These are phyloP conservation scores for Drosophila subquinaria DNA, from an alignment of 2,888 invertebrate species.

Conservation along the genomic window DNA sequence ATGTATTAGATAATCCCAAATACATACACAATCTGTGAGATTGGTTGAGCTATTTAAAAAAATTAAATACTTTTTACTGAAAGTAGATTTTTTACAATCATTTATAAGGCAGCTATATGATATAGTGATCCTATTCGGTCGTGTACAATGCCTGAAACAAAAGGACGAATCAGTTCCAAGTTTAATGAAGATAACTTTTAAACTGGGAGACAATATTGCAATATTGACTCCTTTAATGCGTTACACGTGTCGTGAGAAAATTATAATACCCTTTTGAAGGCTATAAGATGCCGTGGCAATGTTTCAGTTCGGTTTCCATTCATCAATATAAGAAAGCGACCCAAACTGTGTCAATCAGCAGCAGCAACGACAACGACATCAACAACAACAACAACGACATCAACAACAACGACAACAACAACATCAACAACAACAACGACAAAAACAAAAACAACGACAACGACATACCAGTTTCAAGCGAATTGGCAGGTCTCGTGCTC, in stretches of 20 bases:
- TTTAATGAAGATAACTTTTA: no score
- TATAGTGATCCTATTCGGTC: no score
- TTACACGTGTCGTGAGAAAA: neutral
- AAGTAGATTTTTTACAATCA: neutral
- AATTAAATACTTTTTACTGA: neutral
- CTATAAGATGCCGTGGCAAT: slow-evolving; percentile 49
- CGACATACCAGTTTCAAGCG: slow-evolving; percentile 67
- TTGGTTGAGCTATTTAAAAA: neutral
- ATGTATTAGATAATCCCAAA: neutral
- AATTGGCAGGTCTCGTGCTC: slow-evolving; percentile 78
- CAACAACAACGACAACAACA: slow-evolving; percentile 12
- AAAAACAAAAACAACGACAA: slow-evolving; percentile 11
- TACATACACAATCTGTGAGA: neutral
- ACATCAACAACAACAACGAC: slow-evolving; percentile 11
- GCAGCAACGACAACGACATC: slow-evolving; percentile 15
- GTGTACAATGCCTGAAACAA: no score
- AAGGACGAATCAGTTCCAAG: no score
- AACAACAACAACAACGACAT: slow-evolving; percentile 1
- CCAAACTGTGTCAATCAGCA: slow-evolving; percentile 66
- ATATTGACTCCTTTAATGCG: neutral
- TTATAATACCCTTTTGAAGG: neutral
- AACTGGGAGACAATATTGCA: no score
- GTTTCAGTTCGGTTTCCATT: slow-evolving; percentile 69
- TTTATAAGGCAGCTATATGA: neutral
- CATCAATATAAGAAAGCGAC: slow-evolving; percentile 69